Base-by-base conservation (phyloP, 92 coral and sea anemone genomes). In the Desmophyllum pertusum region DNA sequence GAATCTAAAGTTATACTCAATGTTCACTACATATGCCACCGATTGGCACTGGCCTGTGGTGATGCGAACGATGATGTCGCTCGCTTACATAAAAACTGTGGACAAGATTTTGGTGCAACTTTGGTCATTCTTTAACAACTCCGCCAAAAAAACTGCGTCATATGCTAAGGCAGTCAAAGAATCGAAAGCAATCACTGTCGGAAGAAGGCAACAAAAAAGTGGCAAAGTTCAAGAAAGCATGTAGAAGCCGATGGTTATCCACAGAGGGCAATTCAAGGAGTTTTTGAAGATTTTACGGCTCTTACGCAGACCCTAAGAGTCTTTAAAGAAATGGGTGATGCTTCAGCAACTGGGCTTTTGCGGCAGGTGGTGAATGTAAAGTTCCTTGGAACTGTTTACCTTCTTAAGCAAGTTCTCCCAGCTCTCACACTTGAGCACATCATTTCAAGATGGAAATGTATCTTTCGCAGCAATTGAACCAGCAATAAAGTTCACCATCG, bases 281-380 rank as follows among this genome's bases (percentile, higher is more conserved):
- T 91, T 42, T 91, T 81, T 88, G 90, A 91, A 59, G 92, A 91
- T 81, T 91, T 88, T 88, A 86, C 45, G 85, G 78, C 92, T 88
- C 75, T 81, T 27, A 90, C 87, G 51, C 91, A 82, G 71, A 91
- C 91, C 72, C 92, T 88, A 37, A 76, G 87, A 76, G 52, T 76
- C 52, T 76, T 71, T 59, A 89, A 89, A 86, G 86, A 89, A 74
- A 91, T 86, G 42, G 85, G 78, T 37, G 87, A 92, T 81, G 53
- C 85, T 57, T 50, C 76, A 42, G 92, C 95, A n/a, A 89, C 76
- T 81, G 93, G 92, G 10, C 88, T 92, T 33, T 81, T 89, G 11
- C 38, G 83, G 23, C 92, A 92, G 40, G 66, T 50, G 29, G 84
- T 84, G 29, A 79, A 89, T 50, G 68, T 92, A 74, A 82, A 92